These are phyloP conservation scores for Pseudoips prasinana DNA, from an alignment of 2,888 invertebrate species.

Conservation along the genomic window DNA sequence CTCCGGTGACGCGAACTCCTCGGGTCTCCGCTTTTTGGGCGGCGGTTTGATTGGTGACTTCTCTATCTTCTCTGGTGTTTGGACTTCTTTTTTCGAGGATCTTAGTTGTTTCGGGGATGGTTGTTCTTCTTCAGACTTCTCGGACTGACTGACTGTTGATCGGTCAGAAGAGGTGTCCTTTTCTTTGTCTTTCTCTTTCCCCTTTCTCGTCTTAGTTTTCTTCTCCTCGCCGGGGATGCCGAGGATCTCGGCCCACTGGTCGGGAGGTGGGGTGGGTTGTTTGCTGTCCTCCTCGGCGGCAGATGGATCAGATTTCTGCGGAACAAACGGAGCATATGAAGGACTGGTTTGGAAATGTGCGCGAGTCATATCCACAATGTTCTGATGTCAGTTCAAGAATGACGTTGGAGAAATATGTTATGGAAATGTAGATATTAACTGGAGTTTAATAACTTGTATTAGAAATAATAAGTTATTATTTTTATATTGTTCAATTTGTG, in stretches of 20 bases:
- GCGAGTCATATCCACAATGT: constrained; percentile 17
- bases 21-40: constrained; percentile 57
- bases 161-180: constrained; percentile 12
- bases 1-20: constrained; percentile 50
- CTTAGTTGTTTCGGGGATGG: constrained; percentile 60
- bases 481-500: too few relatives aligned
- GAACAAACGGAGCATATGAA: constrained; percentile 30
- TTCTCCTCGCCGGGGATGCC: constrained; percentile 65
- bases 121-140: constrained; percentile 45
- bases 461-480: too few relatives aligned
- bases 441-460: too few relatives aligned
- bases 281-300: constrained; percentile 59
- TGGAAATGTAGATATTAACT: too few relatives aligned
- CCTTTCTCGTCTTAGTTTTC: constrained; percentile 12
- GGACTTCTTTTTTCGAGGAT: constrained; percentile 58
- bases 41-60: constrained; percentile 56
- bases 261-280: constrained; percentile 72
- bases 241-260: constrained; percentile 75
- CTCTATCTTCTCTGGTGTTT: constrained; percentile 39
- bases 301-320: constrained; percentile 26
- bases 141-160: constrained; percentile 11
- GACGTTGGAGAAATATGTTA: too few relatives aligned
- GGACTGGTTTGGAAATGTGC: constrained; percentile 10
- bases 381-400: too few relatives aligned
- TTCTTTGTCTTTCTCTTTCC: constrained; percentile 16